These are phyloP conservation scores for Dipodomys ordii DNA, from an alignment of 2,113 vertebrate genomes.

Conservation along the genomic window DNA sequence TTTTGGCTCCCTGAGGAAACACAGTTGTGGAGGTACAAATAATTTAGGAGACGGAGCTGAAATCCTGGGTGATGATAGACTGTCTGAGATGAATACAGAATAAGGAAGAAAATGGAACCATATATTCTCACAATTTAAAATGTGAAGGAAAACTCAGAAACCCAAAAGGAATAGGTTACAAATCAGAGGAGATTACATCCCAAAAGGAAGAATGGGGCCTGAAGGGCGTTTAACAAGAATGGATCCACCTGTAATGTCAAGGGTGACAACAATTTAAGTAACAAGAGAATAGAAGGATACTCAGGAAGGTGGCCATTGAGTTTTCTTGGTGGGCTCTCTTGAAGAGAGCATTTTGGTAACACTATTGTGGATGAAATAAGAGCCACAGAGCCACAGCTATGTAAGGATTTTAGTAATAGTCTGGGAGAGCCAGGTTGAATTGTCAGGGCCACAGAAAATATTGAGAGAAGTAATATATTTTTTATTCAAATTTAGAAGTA, in stretches of 20 bases:
- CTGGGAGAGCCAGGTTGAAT: neutral
- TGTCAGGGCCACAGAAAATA: neutral
- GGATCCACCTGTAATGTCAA: neutral
- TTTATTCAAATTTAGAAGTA: neutral
- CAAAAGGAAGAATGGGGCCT: neutral
- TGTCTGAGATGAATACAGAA: neutral
- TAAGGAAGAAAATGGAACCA: neutral
- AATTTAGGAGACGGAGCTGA: neutral
- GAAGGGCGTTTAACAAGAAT: neutral
- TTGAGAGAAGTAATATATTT: neutral
- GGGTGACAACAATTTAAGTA: neutral
- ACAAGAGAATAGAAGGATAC: accelerated
- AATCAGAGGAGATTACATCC: neutral
- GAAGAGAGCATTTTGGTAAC: neutral
- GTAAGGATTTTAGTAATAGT: neutral
- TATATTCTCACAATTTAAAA: neutral
- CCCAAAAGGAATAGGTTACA: neutral
- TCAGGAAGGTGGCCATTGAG: neutral
- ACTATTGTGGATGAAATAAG: neutral
- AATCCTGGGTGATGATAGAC: neutral
- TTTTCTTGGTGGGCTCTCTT: neutral
- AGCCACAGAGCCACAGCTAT: neutral
- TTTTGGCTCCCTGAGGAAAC: neutral
- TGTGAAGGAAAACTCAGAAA: neutral
- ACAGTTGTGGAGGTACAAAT: neutral